phyloP scores from a whole-genome alignment of 2,113 vertebrate genomes.

The Pedionomus torquatus region DNA sequence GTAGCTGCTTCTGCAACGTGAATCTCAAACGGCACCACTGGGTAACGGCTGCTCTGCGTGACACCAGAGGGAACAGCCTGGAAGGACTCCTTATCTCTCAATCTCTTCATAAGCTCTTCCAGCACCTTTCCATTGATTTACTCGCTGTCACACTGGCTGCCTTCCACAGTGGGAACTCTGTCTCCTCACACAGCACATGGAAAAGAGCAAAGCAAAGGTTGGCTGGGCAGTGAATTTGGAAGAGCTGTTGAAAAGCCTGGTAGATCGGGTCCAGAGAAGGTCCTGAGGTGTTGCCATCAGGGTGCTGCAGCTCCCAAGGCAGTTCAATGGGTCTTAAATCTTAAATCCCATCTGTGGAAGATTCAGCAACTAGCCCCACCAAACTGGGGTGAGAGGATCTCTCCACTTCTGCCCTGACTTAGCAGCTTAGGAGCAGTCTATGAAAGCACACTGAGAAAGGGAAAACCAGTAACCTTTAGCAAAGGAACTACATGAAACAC shows the following conservation, averaged over 20 bases:
- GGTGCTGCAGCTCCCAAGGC: neutral
- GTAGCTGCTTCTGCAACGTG: neutral
- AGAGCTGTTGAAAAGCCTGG: neutral
- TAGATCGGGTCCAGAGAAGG: neutral
- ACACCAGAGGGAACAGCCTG: fast-evolving
- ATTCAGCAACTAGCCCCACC: neutral
- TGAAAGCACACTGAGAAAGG: neutral
- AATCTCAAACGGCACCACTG: neutral
- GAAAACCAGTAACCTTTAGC: neutral
- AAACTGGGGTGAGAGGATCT: neutral
- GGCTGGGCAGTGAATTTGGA: neutral
- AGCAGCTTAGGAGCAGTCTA: neutral
- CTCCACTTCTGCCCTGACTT: neutral
- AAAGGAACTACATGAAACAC: neutral
- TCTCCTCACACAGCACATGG: neutral
- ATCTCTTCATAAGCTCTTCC: neutral
- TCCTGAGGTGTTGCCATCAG: neutral
- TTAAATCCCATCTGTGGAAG: fast-evolving
- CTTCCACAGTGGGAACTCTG: neutral
- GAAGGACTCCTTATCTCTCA: neutral
- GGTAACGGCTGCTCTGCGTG: neutral
- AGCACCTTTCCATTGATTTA: neutral
- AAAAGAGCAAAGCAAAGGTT: neutral
- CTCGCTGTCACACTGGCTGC: neutral
- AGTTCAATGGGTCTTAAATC: neutral